A percentile compares a stretch with the other conserved stretches of the same genome.
Conservation (phyloP, 2,113 vertebrate species). For the Delphinus delphis region DNA sequence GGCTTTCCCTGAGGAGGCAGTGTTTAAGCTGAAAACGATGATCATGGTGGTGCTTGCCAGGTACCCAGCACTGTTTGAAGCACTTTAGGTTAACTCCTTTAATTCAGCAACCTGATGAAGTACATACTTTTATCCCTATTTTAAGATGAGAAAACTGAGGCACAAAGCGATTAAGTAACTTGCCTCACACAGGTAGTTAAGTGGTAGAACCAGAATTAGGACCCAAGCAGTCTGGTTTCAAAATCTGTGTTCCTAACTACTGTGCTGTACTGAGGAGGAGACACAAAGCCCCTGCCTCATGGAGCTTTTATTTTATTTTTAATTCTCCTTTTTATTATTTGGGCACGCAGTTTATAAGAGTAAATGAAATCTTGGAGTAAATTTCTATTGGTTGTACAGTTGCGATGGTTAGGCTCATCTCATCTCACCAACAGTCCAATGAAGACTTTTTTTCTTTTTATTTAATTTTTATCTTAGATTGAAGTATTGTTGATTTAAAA, state of each 20-base stretch:
- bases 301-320: not conserved
- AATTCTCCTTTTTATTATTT: slow-evolving; percentile 47
- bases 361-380: slow-evolving; percentile 20
- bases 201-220: not conserved
- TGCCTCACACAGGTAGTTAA: not conserved
- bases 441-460: not conserved
- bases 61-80: not conserved
- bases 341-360: not conserved
- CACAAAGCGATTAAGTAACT: not conserved
- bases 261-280: not conserved
- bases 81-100: not conserved
- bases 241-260: not conserved
- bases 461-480: not conserved
- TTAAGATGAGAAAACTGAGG: not conserved
- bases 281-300: not conserved
- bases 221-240: not conserved
- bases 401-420: not conserved
- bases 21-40: not conserved
- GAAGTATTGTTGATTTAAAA: not conserved
- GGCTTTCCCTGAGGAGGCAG: not conserved
- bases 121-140: not conserved
- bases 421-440: not conserved
- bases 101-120: not conserved
- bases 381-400: not conserved
- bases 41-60: not conserved